phyloP scores from a whole-genome alignment of 2,797 vertebrate species.

The Phrynocephalus forsythii region DNA sequence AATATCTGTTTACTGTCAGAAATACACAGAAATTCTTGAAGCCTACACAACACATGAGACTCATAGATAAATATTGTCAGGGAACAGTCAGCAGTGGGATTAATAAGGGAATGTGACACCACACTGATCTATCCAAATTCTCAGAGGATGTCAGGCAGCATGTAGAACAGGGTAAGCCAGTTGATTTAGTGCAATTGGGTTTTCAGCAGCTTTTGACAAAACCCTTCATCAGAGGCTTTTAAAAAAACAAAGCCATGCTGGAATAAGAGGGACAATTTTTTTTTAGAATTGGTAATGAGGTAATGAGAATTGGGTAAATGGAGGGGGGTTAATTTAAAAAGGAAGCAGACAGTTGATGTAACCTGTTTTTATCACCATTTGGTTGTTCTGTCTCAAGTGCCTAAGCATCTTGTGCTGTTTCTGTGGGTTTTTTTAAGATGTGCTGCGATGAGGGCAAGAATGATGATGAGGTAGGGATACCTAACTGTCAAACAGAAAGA shows the following conservation, averaged over 20 bases:
- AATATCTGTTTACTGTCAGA: background rate
- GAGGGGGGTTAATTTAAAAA: background rate
- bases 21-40: constrained; percentile 22
- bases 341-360: background rate
- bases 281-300: constrained; percentile 28
- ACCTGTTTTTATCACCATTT: background rate
- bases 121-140: constrained; percentile 27
- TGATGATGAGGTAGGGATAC: background rate
- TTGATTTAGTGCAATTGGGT: constrained; percentile 33
- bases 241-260: constrained; percentile 27
- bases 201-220: constrained; percentile 30
- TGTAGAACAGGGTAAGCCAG: constrained; percentile 27
- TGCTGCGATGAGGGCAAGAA: constrained; percentile 11
- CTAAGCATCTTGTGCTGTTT: background rate
- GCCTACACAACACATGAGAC: background rate
- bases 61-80: constrained; percentile 34
- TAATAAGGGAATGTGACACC: constrained; percentile 42
- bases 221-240: constrained; percentile 29
- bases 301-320: background rate
- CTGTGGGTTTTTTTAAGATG: background rate
- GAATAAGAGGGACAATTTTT: background rate
- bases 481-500: background rate
- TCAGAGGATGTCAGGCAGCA: constrained; percentile 30
- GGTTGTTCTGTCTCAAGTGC: constrained; percentile 8
- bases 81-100: constrained; percentile 37